Conservation (phyloP, 2,888 invertebrate species). For the Nycteola revayana region DNA sequence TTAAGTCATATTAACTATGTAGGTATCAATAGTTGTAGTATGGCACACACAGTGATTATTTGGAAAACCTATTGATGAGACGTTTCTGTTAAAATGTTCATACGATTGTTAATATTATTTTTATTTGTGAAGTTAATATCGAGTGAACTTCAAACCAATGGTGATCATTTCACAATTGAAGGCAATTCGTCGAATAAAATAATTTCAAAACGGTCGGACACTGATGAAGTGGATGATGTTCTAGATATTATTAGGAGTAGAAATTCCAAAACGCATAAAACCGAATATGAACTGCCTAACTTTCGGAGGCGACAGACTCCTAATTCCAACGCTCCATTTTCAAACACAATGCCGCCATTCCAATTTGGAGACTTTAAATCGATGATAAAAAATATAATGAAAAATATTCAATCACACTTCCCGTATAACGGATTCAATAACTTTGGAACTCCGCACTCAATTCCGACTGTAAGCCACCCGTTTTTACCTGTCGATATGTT, state of each 20-base stretch:
- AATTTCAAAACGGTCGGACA: too few relatives aligned
- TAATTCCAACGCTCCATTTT: background rate
- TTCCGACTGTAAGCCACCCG: conserved; percentile 2
- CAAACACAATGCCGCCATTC: background rate
- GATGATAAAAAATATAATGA: conserved; percentile 5
- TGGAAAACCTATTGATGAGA: background rate
- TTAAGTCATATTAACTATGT: too few relatives aligned
- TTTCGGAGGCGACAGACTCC: background rate
- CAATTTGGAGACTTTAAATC: background rate
- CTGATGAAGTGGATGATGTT: conserved; percentile 21
- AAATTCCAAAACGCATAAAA: background rate
- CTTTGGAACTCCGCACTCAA: background rate
- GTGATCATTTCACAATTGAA: too few relatives aligned
- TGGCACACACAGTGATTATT: conserved; percentile 12
- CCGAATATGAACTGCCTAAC: background rate
- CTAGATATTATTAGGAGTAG: conserved; percentile 14
- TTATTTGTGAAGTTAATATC: background rate
- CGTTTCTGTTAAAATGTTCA: conserved; percentile 11
- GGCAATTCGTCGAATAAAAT: too few relatives aligned
- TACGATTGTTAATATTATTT: conserved; percentile 4
- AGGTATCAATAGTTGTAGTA: too few relatives aligned
- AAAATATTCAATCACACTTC: conserved; percentile 4
- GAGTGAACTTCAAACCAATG: too few relatives aligned
- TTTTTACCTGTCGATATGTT: conserved; percentile 11
- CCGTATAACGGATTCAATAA: conserved; percentile 2